These are phyloP conservation scores for Cladorhizidae sp. DNA, from an alignment of 37 sponge, comb jelly and placozoan species.

Conservation along the genomic window DNA sequence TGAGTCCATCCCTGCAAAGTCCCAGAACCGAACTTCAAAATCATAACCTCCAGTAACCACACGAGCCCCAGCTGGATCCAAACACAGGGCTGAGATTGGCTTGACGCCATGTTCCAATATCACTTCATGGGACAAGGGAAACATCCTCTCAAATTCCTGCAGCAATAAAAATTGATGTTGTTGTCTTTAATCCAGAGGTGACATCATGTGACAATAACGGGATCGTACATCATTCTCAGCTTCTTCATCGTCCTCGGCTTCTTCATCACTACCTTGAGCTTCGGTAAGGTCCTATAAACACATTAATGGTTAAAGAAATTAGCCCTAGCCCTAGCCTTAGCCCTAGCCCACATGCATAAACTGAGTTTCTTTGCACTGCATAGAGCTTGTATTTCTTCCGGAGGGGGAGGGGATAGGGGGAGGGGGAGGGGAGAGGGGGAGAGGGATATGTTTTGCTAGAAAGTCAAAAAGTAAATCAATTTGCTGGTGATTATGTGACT, in stretches of 20 bases:
- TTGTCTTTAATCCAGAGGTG: not conserved
- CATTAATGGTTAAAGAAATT: no score
- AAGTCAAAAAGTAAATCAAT: no score
- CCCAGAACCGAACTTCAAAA: constrained; percentile 80
- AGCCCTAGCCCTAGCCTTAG: no score
- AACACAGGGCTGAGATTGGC: constrained; percentile 84
- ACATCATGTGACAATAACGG: not conserved
- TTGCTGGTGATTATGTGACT: no score
- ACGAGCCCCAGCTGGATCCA: constrained; percentile 93
- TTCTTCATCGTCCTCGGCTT: constrained; percentile 24
- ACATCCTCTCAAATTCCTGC: constrained; percentile 44
- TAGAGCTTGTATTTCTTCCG: no score
- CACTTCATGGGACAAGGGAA: constrained; percentile 84
- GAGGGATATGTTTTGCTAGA: no score
- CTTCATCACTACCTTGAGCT: constrained; percentile 34
- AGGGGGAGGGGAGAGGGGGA: no score
- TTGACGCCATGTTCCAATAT: constrained; percentile 78
- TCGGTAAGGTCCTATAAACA: no score
- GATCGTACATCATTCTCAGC: constrained; percentile 20
- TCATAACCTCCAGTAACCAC: constrained; percentile 93
- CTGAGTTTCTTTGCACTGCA: no score
- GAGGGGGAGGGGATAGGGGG: no score
- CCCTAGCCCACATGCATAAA: no score
- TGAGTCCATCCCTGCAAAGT: constrained; percentile 90
- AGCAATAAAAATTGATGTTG: no score